phyloP scores from a whole-genome alignment of 2,797 vertebrate species.

The Spheniscus humboldti region DNA sequence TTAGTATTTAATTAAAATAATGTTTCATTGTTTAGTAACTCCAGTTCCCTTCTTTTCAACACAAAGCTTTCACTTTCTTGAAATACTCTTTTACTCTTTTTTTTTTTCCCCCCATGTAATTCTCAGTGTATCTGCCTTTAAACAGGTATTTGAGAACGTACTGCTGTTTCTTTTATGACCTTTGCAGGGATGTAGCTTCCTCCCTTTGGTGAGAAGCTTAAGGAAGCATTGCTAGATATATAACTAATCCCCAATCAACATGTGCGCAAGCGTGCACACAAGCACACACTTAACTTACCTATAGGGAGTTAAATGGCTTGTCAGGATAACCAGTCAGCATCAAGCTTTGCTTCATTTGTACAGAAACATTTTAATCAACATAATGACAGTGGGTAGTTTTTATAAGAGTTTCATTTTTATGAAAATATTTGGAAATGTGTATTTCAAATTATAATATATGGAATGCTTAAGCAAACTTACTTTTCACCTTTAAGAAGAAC shows the following conservation, averaged over 20 bases:
- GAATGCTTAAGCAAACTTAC: neutral
- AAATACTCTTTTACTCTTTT: neutral
- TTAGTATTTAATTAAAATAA: neutral
- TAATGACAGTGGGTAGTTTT: neutral
- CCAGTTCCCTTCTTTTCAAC: neutral
- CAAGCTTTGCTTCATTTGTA: neutral
- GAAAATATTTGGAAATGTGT: neutral
- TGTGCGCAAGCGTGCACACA: neutral
- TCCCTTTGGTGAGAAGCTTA: neutral
- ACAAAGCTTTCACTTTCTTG: neutral
- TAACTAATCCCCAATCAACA: neutral
- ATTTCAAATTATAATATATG: neutral
- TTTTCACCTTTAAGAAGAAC: neutral
- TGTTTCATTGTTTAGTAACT: neutral
- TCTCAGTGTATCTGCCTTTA: neutral
- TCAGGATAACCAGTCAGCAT: neutral
- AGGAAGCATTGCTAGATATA: neutral
- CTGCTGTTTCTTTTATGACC: neutral
- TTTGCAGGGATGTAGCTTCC: neutral
- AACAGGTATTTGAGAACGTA: neutral
- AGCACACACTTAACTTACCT: neutral
- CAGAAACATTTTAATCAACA: neutral
- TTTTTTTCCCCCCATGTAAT: neutral
- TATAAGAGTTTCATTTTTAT: neutral
- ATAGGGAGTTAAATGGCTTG: neutral